Evolutionary conservation across 2,888 invertebrate genomes (phyloP).

Genomic region (Bugula neritina): DNA sequence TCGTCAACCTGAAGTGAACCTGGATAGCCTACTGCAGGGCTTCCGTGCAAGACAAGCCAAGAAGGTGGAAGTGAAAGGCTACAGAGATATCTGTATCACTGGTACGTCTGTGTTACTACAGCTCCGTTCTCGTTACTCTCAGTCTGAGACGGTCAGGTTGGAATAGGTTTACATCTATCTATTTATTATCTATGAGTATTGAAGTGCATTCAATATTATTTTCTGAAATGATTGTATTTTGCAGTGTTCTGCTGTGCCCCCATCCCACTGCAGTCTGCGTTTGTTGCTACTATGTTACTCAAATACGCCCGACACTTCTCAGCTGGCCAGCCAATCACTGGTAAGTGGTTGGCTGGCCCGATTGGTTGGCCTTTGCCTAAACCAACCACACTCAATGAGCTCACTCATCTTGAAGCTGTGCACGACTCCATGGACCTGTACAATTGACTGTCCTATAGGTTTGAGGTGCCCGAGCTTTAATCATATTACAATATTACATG

Average conservation of each 20-base stretch:
- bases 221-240: too few species aligned
- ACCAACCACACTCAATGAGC: slow-evolving; percentile 78
- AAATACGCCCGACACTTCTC: slow-evolving; percentile 91
- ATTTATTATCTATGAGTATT: too few species aligned
- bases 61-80: neutral
- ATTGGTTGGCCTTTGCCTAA: slow-evolving; percentile 81
- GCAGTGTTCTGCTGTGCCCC: slow-evolving; percentile 91
- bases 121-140: neutral
- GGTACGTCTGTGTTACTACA: neutral
- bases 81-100: neutral
- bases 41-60: neutral
- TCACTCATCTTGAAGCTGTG: slow-evolving; percentile 83
- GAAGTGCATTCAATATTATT: too few species aligned
- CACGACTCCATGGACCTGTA: slow-evolving; percentile 94
- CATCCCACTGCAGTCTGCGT: slow-evolving; percentile 83
- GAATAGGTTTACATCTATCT: neutral
- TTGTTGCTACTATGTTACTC: slow-evolving; percentile 88
- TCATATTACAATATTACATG: slow-evolving; percentile 64
- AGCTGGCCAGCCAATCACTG: slow-evolving; percentile 78
- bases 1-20: neutral
- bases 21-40: neutral
- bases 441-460: slow-evolving; percentile 78
- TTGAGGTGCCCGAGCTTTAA: too few species aligned
- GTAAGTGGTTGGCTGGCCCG: slow-evolving; percentile 74
- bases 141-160: neutral